These are phyloP conservation scores for Bibio marci DNA, from an alignment of 2,888 invertebrate genomes.

Conservation along the genomic window DNA sequence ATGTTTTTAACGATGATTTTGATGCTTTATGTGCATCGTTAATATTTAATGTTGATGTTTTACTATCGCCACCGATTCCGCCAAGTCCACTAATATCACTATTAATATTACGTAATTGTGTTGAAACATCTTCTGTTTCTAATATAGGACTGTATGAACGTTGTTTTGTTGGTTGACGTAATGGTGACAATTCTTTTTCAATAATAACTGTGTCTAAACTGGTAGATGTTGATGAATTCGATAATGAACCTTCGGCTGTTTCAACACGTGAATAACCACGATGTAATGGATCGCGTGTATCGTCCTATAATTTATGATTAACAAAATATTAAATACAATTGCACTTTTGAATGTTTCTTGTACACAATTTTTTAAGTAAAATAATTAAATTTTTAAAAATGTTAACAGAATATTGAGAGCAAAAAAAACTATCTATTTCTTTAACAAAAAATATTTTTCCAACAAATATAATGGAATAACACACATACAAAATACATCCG, in stretches of 20 bases:
- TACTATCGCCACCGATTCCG: slow-evolving; percentile 8
- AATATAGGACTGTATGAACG: slow-evolving; percentile 6
- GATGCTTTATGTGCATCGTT: slow-evolving; percentile 8
- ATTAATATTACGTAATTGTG: background rate
- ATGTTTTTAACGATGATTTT: slow-evolving; percentile 23
- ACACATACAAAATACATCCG: no score
- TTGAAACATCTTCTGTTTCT: slow-evolving; percentile 7
- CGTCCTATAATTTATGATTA: slow-evolving; percentile 10
- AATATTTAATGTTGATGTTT: slow-evolving; percentile 20
- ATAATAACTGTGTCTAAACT: slow-evolving; percentile 33
- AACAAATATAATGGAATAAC: no score
- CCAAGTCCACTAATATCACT: background rate
- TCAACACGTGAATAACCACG: slow-evolving; percentile 25
- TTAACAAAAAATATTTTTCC: no score
- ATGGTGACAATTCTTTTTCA: slow-evolving; percentile 8
- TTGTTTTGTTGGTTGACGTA: slow-evolving; percentile 6
- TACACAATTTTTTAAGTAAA: no score
- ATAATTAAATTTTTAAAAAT: no score
- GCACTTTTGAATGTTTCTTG: no score
- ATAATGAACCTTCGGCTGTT: slow-evolving; percentile 30
- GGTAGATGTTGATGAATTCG: slow-evolving; percentile 41
- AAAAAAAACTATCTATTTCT: no score
- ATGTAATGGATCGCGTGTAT: slow-evolving; percentile 15
- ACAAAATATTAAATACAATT: no score
- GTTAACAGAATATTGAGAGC: no score